phyloP scores from a whole-genome alignment of 2,113 vertebrate genomes.

The Gallinago media region DNA sequence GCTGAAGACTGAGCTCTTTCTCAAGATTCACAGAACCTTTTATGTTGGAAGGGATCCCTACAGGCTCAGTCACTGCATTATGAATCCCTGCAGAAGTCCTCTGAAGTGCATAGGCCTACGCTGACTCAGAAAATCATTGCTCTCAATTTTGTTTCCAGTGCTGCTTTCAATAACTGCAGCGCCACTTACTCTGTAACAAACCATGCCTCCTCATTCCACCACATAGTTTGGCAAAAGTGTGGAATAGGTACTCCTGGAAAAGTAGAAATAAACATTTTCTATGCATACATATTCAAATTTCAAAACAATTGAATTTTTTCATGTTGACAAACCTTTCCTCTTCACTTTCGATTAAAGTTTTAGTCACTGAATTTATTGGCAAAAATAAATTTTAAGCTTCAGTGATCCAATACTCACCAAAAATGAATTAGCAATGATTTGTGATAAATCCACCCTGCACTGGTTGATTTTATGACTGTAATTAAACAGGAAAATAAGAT shows the following conservation, averaged over 20 bases:
- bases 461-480: neutral
- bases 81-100: neutral
- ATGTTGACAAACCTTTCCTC: neutral
- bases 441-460: neutral
- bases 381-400: conserved; percentile 12
- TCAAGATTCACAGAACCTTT: neutral
- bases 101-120: neutral
- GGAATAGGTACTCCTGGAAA: neutral
- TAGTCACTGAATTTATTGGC: neutral
- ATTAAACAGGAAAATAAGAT: conserved; percentile 32
- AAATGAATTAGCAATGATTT: neutral
- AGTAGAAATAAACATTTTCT: neutral
- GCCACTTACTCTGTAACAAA: neutral
- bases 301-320: neutral
- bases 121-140: neutral
- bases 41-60: neutral
- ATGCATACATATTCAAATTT: neutral
- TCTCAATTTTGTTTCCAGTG: neutral
- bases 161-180: neutral
- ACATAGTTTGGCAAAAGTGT: neutral
- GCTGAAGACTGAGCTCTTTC: neutral
- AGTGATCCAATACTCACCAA: neutral
- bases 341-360: neutral
- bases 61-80: neutral
- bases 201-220: neutral